phyloP scores from a whole-genome alignment of 2,888 invertebrate species.

The Gymnoscelis rufifasciata region DNA sequence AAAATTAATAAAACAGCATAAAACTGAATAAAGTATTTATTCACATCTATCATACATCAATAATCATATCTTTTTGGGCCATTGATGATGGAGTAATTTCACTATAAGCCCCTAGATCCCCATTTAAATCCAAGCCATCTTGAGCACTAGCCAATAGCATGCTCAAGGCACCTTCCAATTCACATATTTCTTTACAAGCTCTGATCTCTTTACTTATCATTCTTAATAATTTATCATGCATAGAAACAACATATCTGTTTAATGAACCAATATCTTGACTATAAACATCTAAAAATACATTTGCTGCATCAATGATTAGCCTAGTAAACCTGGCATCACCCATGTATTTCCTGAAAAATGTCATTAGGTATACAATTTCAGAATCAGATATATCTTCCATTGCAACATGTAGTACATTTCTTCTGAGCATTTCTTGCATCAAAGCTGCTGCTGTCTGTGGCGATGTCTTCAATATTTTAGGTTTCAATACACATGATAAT shows the following conservation, averaged over 20 bases:
- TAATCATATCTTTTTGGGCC: conserved; percentile 78
- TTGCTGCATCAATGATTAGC: conserved; percentile 85
- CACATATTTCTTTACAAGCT: conserved; percentile 80
- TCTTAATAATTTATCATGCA: conserved; percentile 80
- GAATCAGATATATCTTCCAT: conserved; percentile 85
- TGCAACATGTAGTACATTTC: conserved; percentile 87
- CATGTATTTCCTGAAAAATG: conserved; percentile 86
- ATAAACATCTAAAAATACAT: conserved; percentile 87
- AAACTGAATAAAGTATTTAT: conserved; percentile 7
- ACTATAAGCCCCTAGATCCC: conserved; percentile 40
- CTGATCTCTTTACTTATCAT: conserved; percentile 83
- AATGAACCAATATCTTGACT: conserved; percentile 81
- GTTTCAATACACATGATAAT: conserved; percentile 83
- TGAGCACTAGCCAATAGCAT: conserved; percentile 82
- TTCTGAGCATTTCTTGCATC: conserved; percentile 91
- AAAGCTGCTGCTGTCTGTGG: conserved; percentile 90
- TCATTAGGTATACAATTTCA: conserved; percentile 82
- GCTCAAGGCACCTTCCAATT: conserved; percentile 84
- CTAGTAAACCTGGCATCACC: conserved; percentile 86
- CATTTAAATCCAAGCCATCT: conserved; percentile 59
- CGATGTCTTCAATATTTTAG: conserved; percentile 40
- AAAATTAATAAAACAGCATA: background rate
- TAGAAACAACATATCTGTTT: conserved; percentile 79
- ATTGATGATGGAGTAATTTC: conserved; percentile 58
- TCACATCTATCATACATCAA: conserved; percentile 69